Evolutionary conservation across 2,888 invertebrate genomes (phyloP), one percentile per base, ranked within the genome.

Genomic region (Biston stratarius): DNA sequence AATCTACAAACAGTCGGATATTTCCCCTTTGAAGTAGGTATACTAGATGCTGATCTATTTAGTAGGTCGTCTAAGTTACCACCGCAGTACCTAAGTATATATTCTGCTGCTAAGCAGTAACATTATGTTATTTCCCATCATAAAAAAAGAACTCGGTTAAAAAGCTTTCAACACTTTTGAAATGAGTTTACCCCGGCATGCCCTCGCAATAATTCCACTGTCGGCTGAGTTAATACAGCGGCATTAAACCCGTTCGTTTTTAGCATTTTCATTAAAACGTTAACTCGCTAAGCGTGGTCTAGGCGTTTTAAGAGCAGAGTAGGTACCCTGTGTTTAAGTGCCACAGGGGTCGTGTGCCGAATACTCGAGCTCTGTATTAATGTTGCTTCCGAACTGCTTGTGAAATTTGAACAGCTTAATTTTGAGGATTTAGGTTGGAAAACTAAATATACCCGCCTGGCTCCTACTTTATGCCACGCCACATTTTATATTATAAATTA

Each of bases 181-280:
- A 60, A 53, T 36, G 38, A 38, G 38, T 33, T 33, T 36, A n/a
- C 6, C 45, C 51, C 55, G 56, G 34, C 53, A 42, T 59, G 61
- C 58, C 58, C 44, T 36, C 36, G 55, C 53, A 67, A 57, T 66
- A 66, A 66, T 61, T 61, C 56, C 44, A n/a, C 61, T 15, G 61
- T 51, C 44, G 60, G 44, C 48, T 36, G 62, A 59, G 62, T 59
- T 59, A 67, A 67, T 66, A 61, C 52, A 14, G 38, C 52, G 38
- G 61, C 52, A 66, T 66, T 52, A 61, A 67, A 59, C 24, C 48
- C 53, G 67, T 59, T 59, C 58, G 67, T 62, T 62, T 67, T 67
- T 55, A 62, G 67, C 61, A 67, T 67, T 67, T 55, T 58, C 24
- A 62, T 62, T 62, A 61, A 61, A 61, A 67, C 42, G 62, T 67